These are phyloP conservation scores for Calycopis cecrops DNA, from an alignment of 1,140 invertebrate genomes.

Conservation along the genomic window DNA sequence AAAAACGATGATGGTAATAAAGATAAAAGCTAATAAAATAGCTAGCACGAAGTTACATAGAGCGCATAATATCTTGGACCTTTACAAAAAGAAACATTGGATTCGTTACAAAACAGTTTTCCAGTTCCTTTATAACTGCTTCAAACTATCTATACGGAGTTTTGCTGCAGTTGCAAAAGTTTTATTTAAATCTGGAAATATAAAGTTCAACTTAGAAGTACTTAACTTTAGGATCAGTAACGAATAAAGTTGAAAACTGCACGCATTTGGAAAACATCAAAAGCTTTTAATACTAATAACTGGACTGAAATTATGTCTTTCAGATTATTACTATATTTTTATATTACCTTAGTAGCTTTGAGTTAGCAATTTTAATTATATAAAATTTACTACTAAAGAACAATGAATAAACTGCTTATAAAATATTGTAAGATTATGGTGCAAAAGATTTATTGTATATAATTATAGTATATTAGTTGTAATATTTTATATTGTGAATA, in stretches of 20 bases:
- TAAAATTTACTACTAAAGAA: too few species aligned
- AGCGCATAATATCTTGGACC: neutral
- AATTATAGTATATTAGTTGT: too few species aligned
- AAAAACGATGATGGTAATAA: too few species aligned
- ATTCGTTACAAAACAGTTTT: slow-evolving; percentile 2
- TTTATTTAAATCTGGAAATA: slow-evolving; percentile 2
- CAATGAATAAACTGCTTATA: too few species aligned
- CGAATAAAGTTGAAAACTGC: slow-evolving; percentile 6
- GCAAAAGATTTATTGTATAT: too few species aligned
- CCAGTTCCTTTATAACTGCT: neutral
- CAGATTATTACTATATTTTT: too few species aligned
- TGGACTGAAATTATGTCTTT: too few species aligned
- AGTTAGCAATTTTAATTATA: neutral
- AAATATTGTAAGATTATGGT: too few species aligned
- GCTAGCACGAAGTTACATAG: too few species aligned
- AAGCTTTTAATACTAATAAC: slow-evolving; percentile 9
- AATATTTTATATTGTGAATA: too few species aligned
- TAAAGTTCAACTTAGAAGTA: slow-evolving; percentile 1
- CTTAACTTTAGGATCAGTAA: slow-evolving; percentile 6
- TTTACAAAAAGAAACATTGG: neutral
- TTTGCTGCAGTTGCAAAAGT: neutral
- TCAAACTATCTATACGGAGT: slow-evolving; percentile 1
- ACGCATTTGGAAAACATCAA: slow-evolving; percentile 6
- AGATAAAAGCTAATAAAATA: too few species aligned
- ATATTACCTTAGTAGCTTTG: too few species aligned